Conservation (phyloP, 2,888 invertebrate genomes). For the Sceliomorpha sp. region DNA sequence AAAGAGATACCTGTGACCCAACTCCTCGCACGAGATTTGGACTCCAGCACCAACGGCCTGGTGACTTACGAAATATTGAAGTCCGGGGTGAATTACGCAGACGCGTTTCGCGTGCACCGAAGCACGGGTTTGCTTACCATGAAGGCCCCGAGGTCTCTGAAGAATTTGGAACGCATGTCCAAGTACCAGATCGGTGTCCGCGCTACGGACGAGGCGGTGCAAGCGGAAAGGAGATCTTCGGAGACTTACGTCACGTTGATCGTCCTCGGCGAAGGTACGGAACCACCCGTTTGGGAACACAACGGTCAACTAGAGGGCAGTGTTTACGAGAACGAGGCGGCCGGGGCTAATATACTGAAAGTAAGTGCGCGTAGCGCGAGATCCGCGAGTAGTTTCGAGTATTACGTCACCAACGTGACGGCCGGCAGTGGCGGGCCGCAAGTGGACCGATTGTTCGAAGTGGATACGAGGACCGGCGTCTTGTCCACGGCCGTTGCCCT, state of each 20-base stretch:
- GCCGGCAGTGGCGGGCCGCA: slow-evolving; percentile 85
- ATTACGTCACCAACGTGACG: slow-evolving; percentile 94
- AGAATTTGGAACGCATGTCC: slow-evolving; percentile 83
- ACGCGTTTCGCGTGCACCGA: slow-evolving; percentile 90
- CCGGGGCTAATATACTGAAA: slow-evolving; percentile 91
- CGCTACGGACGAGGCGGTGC: slow-evolving; percentile 95
- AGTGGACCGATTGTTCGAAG: slow-evolving; percentile 94
- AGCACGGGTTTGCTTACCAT: slow-evolving; percentile 84
- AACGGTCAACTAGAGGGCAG: slow-evolving; percentile 86
- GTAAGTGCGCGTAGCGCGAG: slow-evolving; percentile 86
- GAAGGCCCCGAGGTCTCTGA: slow-evolving; percentile 83
- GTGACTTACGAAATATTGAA: slow-evolving; percentile 93
- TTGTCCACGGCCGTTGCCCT: slow-evolving; percentile 91
- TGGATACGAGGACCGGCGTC: slow-evolving; percentile 93
- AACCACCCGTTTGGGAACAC: slow-evolving; percentile 75
- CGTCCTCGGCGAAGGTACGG: slow-evolving; percentile 83
- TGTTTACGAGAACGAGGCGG: slow-evolving; percentile 93
- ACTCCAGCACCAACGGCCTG: slow-evolving; percentile 94
- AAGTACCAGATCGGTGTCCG: slow-evolving; percentile 91
- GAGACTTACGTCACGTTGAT: slow-evolving; percentile 93
- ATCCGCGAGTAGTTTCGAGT: slow-evolving; percentile 87
- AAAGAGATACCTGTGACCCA: slow-evolving; percentile 86
- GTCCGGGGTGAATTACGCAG: slow-evolving; percentile 85
- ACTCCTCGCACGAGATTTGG: slow-evolving; percentile 91
- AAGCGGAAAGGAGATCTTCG: slow-evolving; percentile 91